phyloP scores from a whole-genome alignment of 2,797 vertebrate genomes.

The Dermochelys coriacea region DNA sequence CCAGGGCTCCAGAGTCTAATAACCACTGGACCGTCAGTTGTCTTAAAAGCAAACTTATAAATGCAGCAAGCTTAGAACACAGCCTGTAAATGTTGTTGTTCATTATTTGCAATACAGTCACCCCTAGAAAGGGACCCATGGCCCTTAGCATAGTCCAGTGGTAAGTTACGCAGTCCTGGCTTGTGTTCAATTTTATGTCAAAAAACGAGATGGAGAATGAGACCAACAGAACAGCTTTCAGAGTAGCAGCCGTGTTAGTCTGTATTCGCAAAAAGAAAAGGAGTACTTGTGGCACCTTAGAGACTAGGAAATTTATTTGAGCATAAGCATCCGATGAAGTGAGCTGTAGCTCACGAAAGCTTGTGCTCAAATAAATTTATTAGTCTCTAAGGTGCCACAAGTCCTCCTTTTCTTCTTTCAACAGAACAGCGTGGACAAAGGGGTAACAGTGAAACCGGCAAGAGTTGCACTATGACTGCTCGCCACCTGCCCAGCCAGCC shows the following conservation, averaged over 20 bases:
- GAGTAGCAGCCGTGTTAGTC: too few relatives aligned
- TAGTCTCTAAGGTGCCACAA: too few relatives aligned
- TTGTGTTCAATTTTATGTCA: neutral
- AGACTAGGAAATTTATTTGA: too few relatives aligned
- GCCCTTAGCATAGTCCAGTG: neutral
- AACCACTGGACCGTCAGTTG: neutral
- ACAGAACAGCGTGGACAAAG: neutral
- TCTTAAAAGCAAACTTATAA: neutral
- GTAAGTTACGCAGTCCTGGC: neutral
- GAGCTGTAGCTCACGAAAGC: too few relatives aligned
- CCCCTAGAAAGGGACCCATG: neutral
- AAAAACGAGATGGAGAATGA: neutral
- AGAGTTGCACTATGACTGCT: neutral
- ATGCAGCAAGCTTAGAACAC: neutral
- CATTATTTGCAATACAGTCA: neutral
- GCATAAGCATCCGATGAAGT: too few relatives aligned
- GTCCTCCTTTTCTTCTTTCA: too few relatives aligned
- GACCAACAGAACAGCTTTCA: too few relatives aligned
- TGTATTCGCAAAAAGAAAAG: too few relatives aligned
- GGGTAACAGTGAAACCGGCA: neutral
- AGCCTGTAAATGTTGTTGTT: neutral
- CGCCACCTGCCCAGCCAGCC: neutral
- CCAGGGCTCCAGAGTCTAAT: neutral
- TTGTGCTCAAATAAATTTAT: too few relatives aligned
- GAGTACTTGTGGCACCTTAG: too few relatives aligned